A percentile compares a stretch with the other conserved stretches of the same genome.
Evolutionary conservation across 2,797 vertebrate genomes (phyloP).

Genomic region (Thamnophis elegans): DNA sequence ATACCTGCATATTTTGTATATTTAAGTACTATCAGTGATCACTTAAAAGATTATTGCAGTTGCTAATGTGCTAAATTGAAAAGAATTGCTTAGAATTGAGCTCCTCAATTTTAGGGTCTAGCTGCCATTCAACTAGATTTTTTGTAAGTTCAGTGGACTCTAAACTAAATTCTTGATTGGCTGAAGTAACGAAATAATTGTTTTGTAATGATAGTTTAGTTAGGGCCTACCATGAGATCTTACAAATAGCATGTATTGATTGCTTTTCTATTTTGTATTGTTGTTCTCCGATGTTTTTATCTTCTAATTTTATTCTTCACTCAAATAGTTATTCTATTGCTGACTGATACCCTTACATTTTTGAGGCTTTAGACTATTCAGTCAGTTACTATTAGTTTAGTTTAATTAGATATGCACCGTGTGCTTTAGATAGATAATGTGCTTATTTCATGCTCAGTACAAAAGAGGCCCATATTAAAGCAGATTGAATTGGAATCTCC

Average conservation of each 20-base stretch:
- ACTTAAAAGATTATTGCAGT: not conserved
- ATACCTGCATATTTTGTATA: not conserved
- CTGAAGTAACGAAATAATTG: not conserved
- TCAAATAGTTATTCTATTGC: not conserved
- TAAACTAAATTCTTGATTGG: not conserved
- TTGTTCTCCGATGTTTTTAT: not conserved
- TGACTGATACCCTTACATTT: not conserved
- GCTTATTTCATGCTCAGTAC: not conserved
- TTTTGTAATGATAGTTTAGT: not conserved
- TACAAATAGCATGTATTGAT: not conserved
- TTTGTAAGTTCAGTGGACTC: not conserved
- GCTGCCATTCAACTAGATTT: not conserved
- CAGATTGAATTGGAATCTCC: not conserved
- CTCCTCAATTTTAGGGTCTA: not conserved
- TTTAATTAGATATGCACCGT: slow-evolving; percentile 35
- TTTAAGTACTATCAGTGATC: not conserved
- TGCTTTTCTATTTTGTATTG: not conserved
- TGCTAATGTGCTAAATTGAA: not conserved
- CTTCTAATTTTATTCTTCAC: not conserved
- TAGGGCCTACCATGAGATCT: not conserved
- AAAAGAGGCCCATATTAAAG: not conserved
- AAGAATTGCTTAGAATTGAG: not conserved
- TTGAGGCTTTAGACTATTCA: not conserved
- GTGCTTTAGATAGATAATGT: not conserved
- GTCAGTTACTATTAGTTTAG: not conserved